Base-by-base conservation (phyloP, 2,113 vertebrate genomes). In the Amphiprion ocellaris region DNA sequence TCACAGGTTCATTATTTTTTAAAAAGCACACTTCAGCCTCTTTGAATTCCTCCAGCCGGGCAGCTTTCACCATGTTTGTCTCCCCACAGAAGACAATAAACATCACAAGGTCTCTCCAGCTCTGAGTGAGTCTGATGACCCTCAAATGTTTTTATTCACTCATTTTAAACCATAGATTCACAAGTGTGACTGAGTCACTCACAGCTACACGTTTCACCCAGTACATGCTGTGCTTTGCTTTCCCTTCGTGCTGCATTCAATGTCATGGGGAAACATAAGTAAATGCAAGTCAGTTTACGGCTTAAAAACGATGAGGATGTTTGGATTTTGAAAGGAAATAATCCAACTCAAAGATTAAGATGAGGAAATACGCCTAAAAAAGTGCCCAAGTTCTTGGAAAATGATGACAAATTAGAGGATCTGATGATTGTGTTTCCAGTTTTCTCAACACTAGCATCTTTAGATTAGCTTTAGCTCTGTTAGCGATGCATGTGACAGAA, bases 221-320 rank as follows among this genome's bases (percentile, higher is more conserved):
- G 5, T 15, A 81, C 83, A 75, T 4, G 15, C 6, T 69, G 84
- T 83, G 76, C 72, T 77, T n/a, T 55, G 67, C 55, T 50, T 60
- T 77, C 4, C 62, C 4, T 39, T 46, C 14, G 0, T 72, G 78
- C 46, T 75, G 69, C 77, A 19, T 87, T 81, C 56, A 59, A 0
- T 21, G 70, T 15, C 1, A 0, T 37, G 28, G 47, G 33, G 49
- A 47, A 44, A 69, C 39, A 16, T 12, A 12, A 15, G 14, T 15
- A 44, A 15, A 12, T 15, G 41, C 41, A 4, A 15, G 41, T 14
- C 41, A 15, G 41, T 44, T 44, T 3, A 15, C 4, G 14, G 41
- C 8, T 44, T 15, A 1, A 44, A 44, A 44, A 44, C 14, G 3
- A 14, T 15, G 11, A 12, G 12, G 11, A 44, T 44, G 41, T 15